Conservation (phyloP, 2,888 invertebrate species). For the Sphaerophoria rueppellii region DNA sequence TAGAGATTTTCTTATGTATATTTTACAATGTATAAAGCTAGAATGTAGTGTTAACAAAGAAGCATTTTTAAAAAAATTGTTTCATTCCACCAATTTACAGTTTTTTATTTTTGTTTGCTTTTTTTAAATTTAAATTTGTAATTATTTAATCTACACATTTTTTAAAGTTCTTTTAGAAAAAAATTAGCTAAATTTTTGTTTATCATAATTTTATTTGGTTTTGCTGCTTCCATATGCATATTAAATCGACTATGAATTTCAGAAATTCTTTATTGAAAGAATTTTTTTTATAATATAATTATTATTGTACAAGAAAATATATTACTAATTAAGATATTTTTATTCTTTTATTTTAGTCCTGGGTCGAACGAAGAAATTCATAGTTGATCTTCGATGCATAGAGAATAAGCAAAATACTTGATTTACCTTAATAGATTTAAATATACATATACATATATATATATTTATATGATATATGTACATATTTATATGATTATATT, state of each 20-base stretch:
- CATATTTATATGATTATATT: not conserved
- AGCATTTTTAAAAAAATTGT: conserved; percentile 76
- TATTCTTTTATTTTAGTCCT: conserved; percentile 57
- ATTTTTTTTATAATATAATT: conserved; percentile 41
- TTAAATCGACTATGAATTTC: conserved; percentile 74
- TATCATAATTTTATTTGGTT: conserved; percentile 61
- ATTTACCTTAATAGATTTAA: conserved; percentile 24
- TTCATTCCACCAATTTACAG: conserved; percentile 65
- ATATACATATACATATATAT: conserved; percentile 30
- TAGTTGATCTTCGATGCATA: conserved; percentile 74
- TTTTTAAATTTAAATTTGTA: not conserved
- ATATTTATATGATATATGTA: conserved; percentile 58
- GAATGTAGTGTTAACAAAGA: conserved; percentile 80
- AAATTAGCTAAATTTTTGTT: conserved; percentile 65
- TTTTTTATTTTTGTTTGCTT: conserved; percentile 47
- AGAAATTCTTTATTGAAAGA: conserved; percentile 55
- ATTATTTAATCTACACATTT: conserved; percentile 66
- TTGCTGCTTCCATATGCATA: conserved; percentile 75
- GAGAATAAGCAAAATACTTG: conserved; percentile 72
- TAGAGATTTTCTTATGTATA: conserved; percentile 75
- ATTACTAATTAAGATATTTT: conserved; percentile 38
- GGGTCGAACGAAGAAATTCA: conserved; percentile 75
- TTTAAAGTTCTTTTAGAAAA: conserved; percentile 68
- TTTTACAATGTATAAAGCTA: conserved; percentile 78
- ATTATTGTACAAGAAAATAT: conserved; percentile 71